These are phyloP conservation scores for Drosophila multiciliata DNA, from an alignment of 2,888 invertebrate genomes.

Conservation along the genomic window DNA sequence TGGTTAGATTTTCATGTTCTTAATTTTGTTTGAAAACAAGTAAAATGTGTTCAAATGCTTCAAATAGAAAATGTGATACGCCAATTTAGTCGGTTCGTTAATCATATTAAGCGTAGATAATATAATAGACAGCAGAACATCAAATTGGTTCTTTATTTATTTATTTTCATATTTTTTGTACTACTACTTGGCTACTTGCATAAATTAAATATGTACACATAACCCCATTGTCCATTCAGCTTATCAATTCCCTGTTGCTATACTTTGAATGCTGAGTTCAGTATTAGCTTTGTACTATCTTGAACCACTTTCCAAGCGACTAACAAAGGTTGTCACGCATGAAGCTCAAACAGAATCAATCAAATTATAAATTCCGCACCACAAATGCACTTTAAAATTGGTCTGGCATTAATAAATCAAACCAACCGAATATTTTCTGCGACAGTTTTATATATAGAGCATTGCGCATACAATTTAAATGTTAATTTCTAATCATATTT, in stretches of 20 bases:
- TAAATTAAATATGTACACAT: neutral
- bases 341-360: constrained; percentile 15
- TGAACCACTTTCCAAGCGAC: neutral
- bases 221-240: neutral
- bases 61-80: constrained; percentile 16
- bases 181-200: neutral
- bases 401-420: constrained; percentile 63
- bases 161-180: neutral
- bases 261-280: constrained; percentile 37
- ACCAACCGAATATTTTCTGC: constrained; percentile 21
- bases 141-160: neutral
- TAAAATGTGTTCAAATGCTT: constrained; percentile 48
- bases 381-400: constrained; percentile 59
- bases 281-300: constrained; percentile 8
- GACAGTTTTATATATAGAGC: constrained; percentile 68
- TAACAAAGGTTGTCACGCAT: constrained; percentile 6
- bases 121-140: neutral
- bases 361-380: constrained; percentile 70
- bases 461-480: constrained; percentile 63
- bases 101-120: neutral
- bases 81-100: constrained; percentile 8
- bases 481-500: constrained; percentile 57
- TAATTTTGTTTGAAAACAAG: constrained; percentile 50
- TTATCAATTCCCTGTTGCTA: constrained; percentile 15
- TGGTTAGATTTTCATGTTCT: constrained; percentile 59